Percentiles rank a stretch among this genome's conserved stretches.
phyloP scores from a whole-genome alignment of 1,140 invertebrate species.

The Fopius arisanus region DNA sequence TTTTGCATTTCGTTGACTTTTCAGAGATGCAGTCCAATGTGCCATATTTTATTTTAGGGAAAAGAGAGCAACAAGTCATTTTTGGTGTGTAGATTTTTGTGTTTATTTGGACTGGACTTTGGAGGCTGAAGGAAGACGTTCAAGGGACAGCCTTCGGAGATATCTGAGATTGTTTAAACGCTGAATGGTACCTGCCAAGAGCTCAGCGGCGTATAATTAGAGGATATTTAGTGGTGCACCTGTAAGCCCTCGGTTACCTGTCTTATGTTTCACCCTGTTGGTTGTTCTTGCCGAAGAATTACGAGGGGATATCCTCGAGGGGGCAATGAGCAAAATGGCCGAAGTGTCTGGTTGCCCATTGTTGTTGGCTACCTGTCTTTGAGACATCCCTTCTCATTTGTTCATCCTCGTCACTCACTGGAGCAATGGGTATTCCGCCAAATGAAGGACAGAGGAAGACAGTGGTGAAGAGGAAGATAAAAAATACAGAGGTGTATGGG shows the following conservation, averaged over 20 bases:
- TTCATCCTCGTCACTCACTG: conserved; percentile 28
- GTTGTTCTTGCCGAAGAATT: not conserved
- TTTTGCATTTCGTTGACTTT: too few relatives aligned
- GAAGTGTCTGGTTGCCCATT: conserved; percentile 50
- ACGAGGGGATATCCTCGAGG: not conserved
- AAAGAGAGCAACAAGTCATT: too few relatives aligned
- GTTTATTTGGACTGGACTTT: too few relatives aligned
- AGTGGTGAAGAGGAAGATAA: conserved; percentile 34
- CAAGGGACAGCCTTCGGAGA: too few relatives aligned
- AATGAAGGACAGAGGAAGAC: not conserved
- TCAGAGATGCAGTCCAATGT: too few relatives aligned
- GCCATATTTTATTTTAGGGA: too few relatives aligned
- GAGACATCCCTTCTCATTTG: conserved; percentile 50
- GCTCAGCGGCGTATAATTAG: conserved; percentile 48
- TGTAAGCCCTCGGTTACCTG: conserved; percentile 44
- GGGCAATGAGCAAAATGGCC: conserved; percentile 46
- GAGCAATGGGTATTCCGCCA: not conserved
- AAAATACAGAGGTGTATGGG: not conserved
- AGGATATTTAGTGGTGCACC: conserved; percentile 48
- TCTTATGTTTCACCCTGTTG: not conserved
- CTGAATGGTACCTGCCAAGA: conserved; percentile 43
- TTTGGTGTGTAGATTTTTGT: too few relatives aligned
- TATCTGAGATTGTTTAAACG: conserved; percentile 46
- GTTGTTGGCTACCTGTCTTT: conserved; percentile 63
- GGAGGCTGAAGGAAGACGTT: too few relatives aligned